Conservation (phyloP, 1,140 invertebrate genomes). For the Teleopsis dalmanni region DNA sequence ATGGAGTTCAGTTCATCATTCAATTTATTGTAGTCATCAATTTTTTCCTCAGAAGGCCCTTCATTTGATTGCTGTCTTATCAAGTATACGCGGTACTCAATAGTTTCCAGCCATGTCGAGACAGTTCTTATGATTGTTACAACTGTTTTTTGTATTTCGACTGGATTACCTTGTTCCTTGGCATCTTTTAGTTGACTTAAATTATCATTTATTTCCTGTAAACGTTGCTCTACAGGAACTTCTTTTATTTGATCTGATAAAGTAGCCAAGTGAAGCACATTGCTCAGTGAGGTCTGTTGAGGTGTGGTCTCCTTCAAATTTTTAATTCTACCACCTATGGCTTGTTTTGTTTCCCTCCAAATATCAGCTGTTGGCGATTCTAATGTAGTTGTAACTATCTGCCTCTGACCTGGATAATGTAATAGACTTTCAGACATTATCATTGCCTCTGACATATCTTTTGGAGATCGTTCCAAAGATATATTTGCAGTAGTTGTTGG, state of each 20-base stretch:
- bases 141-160: conserved; percentile 58
- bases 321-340: conserved; percentile 32
- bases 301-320: conserved; percentile 24
- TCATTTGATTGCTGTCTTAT: conserved; percentile 52
- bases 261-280: conserved; percentile 54
- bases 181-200: conserved; percentile 56
- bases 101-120: conserved; percentile 71
- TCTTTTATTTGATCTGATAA: conserved; percentile 50
- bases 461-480: conserved; percentile 9
- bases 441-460: conserved; percentile 23
- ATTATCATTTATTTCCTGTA: conserved; percentile 50
- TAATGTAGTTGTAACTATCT: conserved; percentile 4
- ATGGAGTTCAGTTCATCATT: conserved; percentile 44
- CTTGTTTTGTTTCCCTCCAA: conserved; percentile 27
- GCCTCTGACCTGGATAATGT: conserved; percentile 26
- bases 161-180: conserved; percentile 53
- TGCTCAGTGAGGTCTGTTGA: conserved; percentile 31
- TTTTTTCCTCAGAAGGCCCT: conserved; percentile 51
- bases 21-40: conserved; percentile 44
- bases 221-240: conserved; percentile 49
- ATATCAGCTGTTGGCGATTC: conserved; percentile 1
- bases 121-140: conserved; percentile 70
- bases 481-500: conserved; percentile 18
- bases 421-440: conserved; percentile 30
- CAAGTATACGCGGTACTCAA: conserved; percentile 68